Base-by-base conservation (phyloP, 2,888 invertebrate genomes). In the Lacanobia wlatinum region DNA sequence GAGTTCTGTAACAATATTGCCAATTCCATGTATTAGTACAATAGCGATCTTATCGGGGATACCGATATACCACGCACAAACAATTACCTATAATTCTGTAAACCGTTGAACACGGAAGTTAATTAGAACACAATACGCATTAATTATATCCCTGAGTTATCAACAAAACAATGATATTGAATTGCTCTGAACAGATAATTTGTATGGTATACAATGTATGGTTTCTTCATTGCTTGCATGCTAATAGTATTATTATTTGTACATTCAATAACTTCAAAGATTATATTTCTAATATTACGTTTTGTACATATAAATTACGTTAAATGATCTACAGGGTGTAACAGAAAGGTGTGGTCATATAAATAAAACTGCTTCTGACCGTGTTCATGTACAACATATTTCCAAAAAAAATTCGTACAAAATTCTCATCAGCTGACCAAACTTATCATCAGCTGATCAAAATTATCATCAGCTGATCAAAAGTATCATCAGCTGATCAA, bases 131-230 rank as follows among this genome's bases (percentile, higher is more conserved):
- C 40, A 78, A 52, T 53, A 53, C n/a, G 23, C 23, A 63, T 58
- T 55, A 7, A 43, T 40, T 56, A 46, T 23, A 68, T 28, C 9
- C 14, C 14, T 16, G 38, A 68, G 28, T 65, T 55, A 61, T 53
- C n/a, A 12, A 52, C 46, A 23, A 34, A 28, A 46, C 50, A 34
- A 34, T 23, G 21, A 48, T 21, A 52, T 38, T 40, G 40, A 58
- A 28, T 66, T 59, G 52, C 12, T 66, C 48, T 14, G 43, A 55
- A 60, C 2, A 58, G 46, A 72, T 55, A 23, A 73, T 80, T 79
- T 80, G 74, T 67, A 74, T 63, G 58, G 18, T 52, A 21, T 16
- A 9, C 52, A 59, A 48, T 77, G 50, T 73, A 79, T 59, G 55
- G 63, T 40, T 28, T 50, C 23, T 52, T 58, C 80, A n/a, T 63